Percentiles rank a stretch among this genome's conserved stretches.
phyloP scores from a whole-genome alignment of 64 coral and sea anemone species.

The Stichodactyla helianthus region DNA sequence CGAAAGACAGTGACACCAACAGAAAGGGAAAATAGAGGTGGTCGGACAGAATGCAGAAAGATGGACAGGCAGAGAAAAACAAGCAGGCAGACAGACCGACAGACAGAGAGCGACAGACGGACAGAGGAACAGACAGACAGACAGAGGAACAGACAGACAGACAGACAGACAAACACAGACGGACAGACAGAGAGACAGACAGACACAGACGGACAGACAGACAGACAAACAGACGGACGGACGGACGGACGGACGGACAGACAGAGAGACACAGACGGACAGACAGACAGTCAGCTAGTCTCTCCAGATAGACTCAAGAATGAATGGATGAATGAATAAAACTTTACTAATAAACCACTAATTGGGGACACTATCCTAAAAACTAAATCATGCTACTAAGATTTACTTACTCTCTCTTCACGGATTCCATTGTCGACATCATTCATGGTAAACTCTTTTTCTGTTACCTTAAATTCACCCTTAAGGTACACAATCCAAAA shows the following conservation, averaged over 20 bases:
- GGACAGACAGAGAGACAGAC: not conserved
- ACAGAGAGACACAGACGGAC: not conserved
- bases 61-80: not conserved
- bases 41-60: not conserved
- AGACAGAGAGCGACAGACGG: not conserved
- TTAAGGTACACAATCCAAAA: not conserved
- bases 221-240: not conserved
- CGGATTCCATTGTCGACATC: constrained; percentile 54
- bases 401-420: constrained; percentile 69
- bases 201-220: not conserved
- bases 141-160: not conserved
- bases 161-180: not conserved
- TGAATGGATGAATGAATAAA: no score
- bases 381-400: not conserved
- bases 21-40: not conserved
- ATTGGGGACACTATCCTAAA: no score
- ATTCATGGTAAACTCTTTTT: constrained; percentile 72
- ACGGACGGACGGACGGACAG: not conserved
- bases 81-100: not conserved
- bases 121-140: not conserved
- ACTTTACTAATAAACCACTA: no score
- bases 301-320: no score
- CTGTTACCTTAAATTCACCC: constrained; percentile 89
- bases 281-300: no score
- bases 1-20: not conserved